These are phyloP conservation scores for Chelonoidis abingdonii DNA, from an alignment of 2,113 vertebrate genomes.

Conservation along the genomic window DNA sequence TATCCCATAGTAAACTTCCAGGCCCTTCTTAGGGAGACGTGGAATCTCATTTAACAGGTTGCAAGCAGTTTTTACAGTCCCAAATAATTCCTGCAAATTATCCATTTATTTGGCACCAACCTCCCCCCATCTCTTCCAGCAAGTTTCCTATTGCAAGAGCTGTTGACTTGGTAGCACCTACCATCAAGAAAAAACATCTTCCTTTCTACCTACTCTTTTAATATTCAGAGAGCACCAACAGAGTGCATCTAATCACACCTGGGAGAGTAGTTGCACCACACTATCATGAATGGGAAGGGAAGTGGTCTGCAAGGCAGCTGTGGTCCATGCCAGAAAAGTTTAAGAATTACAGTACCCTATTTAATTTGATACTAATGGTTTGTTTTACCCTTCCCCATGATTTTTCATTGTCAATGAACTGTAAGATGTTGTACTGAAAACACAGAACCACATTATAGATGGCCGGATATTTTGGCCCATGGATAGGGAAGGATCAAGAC, in stretches of 20 bases:
- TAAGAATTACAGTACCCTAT: too few relatives aligned
- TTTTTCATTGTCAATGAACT: background rate
- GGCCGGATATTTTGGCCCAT: background rate
- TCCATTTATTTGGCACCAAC: background rate
- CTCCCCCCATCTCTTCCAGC: background rate
- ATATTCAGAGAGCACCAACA: background rate
- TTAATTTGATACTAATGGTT: background rate
- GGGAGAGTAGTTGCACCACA: too few relatives aligned
- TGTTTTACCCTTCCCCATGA: background rate
- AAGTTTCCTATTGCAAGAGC: background rate
- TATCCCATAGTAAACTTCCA: background rate
- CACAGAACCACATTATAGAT: background rate
- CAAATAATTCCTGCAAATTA: rapidly evolving
- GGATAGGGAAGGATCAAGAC: background rate
- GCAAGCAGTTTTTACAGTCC: background rate
- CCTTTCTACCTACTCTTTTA: background rate
- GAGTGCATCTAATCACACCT: background rate
- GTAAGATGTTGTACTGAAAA: background rate
- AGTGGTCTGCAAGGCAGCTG: too few relatives aligned
- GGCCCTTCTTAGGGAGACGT: background rate
- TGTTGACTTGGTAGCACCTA: background rate
- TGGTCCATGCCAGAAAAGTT: too few relatives aligned
- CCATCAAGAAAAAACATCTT: background rate
- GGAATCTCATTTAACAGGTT: rapidly evolving
- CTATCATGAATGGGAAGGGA: too few relatives aligned